phyloP scores from a whole-genome alignment of 2,888 invertebrate genomes.

The Apodemia hepburni region DNA sequence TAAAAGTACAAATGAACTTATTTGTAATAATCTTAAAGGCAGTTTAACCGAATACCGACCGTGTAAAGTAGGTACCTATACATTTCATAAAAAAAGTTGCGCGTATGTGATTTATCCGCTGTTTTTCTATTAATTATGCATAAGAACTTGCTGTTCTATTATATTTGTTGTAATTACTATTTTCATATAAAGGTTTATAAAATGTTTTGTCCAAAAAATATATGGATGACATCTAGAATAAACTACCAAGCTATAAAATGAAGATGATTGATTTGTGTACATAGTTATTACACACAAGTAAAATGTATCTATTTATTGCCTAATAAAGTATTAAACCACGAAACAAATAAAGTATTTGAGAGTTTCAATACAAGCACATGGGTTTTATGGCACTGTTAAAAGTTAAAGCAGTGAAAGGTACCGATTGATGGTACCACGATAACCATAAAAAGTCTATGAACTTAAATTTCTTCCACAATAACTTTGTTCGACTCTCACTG shows the following conservation, averaged over 20 bases:
- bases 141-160: no score
- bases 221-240: neutral
- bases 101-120: no score
- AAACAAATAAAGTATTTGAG: slow-evolving; percentile 1
- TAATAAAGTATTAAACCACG: neutral
- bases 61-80: no score
- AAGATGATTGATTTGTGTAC: slow-evolving; percentile 6
- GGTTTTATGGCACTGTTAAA: neutral
- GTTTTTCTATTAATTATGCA: no score
- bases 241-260: neutral
- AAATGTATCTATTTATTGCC: slow-evolving; percentile 4
- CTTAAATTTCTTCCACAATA: neutral
- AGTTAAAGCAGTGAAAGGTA: neutral
- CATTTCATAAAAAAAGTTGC: no score
- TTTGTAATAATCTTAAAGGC: no score
- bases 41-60: no score
- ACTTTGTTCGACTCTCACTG: neutral
- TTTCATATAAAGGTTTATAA: no score
- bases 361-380: slow-evolving; percentile 1
- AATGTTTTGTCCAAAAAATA: no score
- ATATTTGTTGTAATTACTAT: no score
- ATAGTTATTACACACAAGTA: neutral
- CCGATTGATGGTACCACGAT: neutral
- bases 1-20: no score
- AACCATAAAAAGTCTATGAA: neutral